These are phyloP conservation scores for Mayetiola destructor DNA, from an alignment of 2,888 invertebrate genomes.

Conservation along the genomic window DNA sequence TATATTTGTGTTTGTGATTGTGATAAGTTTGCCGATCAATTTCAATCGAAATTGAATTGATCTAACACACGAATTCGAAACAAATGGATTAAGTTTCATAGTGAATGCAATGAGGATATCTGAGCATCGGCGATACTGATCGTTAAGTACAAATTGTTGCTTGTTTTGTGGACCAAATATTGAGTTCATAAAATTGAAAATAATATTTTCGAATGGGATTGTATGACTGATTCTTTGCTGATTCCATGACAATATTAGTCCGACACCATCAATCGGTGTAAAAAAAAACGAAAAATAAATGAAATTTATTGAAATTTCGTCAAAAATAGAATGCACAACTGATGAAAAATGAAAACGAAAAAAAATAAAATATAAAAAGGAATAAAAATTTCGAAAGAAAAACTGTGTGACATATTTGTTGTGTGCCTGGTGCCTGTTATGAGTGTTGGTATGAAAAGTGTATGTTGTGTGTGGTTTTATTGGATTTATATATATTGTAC, in stretches of 20 bases:
- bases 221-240: no score
- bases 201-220: no score
- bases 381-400: neutral
- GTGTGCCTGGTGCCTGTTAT: neutral
- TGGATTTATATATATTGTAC: neutral
- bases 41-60: neutral
- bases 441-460: constrained; percentile 11
- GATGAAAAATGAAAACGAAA: neutral
- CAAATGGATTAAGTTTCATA: no score
- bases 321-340: neutral
- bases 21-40: neutral
- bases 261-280: no score
- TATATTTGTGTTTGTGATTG: constrained; percentile 4
- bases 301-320: no score
- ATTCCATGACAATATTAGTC: no score
- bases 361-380: neutral
- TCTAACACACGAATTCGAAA: neutral
- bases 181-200: no score
- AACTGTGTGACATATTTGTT: neutral
- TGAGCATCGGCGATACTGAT: no score
- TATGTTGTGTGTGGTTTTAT: constrained; percentile 1
- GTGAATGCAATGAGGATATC: no score
- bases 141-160: no score
- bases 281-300: no score
- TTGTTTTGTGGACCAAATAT: no score